Base-by-base conservation (phyloP, 2,113 vertebrate species). In the Poeciliopsis retropinna region DNA sequence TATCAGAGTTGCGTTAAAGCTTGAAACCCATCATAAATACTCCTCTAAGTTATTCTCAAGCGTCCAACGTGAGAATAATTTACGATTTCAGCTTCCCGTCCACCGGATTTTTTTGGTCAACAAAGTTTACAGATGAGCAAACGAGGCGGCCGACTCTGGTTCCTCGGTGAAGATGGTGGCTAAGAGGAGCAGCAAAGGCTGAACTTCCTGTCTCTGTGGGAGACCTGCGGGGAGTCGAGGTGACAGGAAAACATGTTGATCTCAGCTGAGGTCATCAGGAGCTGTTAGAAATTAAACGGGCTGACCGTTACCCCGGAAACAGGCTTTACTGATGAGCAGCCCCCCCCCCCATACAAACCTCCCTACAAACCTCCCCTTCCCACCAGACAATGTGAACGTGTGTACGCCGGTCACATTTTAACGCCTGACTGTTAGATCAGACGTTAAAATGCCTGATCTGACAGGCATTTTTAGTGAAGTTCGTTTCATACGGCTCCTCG, bases 301-400 rank as follows among this genome's bases (percentile, higher is more conserved):
- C 77, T 67, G 81, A 77, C 82, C 57, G 88, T 94, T 92, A 70
- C 89, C 90, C 10, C 28, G 73, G 91, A 89, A 92, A 93, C 91
- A 85, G 80, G 73, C 82, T 85, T 70, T 73, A 81, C 67, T 37
- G 70, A 63, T 28, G 61, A 60, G 69, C 81, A 83, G 70, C 75
- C 79, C 10, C 34, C 34, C 34, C 31, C 31, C 4, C 31, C 31
- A 31, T n/a, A n/a, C n/a, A n/a, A n/a, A n/a, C n/a, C n/a, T n/a
- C n/a, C n/a, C n/a, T n/a, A n/a, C n/a, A n/a, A n/a, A n/a, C n/a
- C n/a, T n/a, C n/a, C n/a, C n/a, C n/a, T n/a, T n/a, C n/a, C n/a
- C 9, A 37, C 2, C 65, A 75, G 80, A 81, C 80, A 71, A 68
- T 44, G 25, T 65, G 72, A 66, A 65, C 2, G n/a, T 39, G 67